These are phyloP conservation scores for Heliothis virescens DNA, from an alignment of 1,140 invertebrate species.

Conservation along the genomic window DNA sequence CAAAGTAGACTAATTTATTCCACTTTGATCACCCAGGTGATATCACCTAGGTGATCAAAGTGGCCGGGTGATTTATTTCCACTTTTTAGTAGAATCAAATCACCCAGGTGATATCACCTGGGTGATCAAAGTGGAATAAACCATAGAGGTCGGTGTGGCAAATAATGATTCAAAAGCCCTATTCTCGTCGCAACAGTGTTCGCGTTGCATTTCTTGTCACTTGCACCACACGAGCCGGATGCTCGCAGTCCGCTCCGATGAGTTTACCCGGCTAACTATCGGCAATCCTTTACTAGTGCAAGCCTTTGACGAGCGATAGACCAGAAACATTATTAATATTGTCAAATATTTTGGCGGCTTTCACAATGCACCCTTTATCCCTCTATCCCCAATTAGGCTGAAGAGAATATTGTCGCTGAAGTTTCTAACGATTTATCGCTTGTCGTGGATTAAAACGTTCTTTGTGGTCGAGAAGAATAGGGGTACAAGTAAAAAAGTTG, in stretches of 20 bases:
- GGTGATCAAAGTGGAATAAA: too few species aligned
- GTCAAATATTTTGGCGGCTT: conserved; percentile 76
- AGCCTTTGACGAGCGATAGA: conserved; percentile 79
- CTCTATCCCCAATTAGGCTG: conserved; percentile 43
- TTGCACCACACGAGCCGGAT: conserved; percentile 65
- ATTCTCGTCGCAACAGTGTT: too few species aligned
- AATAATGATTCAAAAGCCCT: too few species aligned
- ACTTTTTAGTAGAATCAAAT: too few species aligned
- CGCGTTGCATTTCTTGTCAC: conserved; percentile 2
- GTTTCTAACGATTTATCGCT: conserved; percentile 44
- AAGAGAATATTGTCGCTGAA: conserved; percentile 34
- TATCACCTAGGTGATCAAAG: too few species aligned
- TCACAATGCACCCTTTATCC: conserved; percentile 61
- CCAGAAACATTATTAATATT: conserved; percentile 76
- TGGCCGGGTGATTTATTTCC: too few species aligned
- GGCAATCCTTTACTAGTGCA: conserved; percentile 80
- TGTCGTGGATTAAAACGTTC: conserved; percentile 42
- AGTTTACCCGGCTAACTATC: conserved; percentile 69
- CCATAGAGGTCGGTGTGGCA: too few species aligned
- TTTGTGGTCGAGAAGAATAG: conserved; percentile 19
- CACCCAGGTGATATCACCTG: too few species aligned
- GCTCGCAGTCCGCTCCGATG: conserved; percentile 65
- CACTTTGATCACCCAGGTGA: too few species aligned
- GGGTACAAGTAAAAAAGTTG: conserved; percentile 26
- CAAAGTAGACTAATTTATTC: too few species aligned